Conservation (phyloP, 2,797 vertebrate genomes). For the Morelia viridis region DNA sequence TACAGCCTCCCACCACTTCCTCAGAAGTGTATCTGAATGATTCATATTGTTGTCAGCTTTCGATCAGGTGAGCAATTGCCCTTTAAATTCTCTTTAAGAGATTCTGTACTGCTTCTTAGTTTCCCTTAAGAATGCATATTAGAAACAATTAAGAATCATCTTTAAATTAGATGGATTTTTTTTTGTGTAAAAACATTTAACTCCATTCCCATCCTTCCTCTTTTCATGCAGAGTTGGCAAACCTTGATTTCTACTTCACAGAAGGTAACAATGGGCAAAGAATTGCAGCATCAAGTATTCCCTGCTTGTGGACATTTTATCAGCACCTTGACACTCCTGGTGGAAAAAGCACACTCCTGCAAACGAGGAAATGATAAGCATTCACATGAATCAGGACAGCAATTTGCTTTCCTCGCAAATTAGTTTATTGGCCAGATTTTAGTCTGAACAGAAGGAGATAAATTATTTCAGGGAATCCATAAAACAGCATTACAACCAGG, state of each 20-base stretch:
- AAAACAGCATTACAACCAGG: neutral
- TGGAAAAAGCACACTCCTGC: neutral
- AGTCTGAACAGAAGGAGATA: neutral
- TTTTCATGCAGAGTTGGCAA: neutral
- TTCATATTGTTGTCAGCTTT: neutral
- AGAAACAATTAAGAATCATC: neutral
- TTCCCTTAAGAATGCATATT: neutral
- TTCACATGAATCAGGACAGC: neutral
- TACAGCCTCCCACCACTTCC: neutral
- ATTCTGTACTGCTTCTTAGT: neutral
- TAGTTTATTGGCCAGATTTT: neutral
- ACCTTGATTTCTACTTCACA: neutral
- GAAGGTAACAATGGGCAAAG: neutral
- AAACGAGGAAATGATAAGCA: neutral
- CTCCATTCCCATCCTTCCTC: neutral
- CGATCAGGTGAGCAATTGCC: neutral
- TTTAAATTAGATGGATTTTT: neutral
- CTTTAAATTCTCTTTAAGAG: neutral
- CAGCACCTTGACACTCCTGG: slow-evolving; percentile 1
- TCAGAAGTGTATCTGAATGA: neutral
- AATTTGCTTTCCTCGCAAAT: neutral
- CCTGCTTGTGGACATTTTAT: neutral
- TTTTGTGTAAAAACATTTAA: neutral
- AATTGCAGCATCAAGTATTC: neutral
- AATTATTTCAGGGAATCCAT: neutral